phyloP scores from a whole-genome alignment of 2,888 invertebrate species.

The Bembecia ichneumoniformis region DNA sequence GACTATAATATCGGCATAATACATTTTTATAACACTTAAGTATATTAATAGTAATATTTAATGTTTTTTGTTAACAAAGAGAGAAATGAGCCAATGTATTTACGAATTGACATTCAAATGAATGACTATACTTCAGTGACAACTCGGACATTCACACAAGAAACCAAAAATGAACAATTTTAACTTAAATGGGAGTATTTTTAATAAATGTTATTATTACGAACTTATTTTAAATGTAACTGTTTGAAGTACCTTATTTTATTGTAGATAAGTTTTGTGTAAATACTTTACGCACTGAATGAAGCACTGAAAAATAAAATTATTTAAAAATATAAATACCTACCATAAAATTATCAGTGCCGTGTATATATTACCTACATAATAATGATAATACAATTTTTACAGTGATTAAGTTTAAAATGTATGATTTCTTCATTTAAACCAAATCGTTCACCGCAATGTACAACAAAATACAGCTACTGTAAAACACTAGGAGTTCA shows the following conservation, averaged over 20 bases:
- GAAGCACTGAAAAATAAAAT: slow-evolving; percentile 44
- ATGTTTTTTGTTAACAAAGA: too few relatives aligned
- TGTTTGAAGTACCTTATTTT: slow-evolving; percentile 51
- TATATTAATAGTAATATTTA: too few relatives aligned
- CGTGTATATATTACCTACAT: slow-evolving; percentile 45
- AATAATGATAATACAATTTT: slow-evolving; percentile 36
- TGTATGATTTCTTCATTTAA: slow-evolving; percentile 20
- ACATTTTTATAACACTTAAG: too few relatives aligned
- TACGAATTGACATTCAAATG: too few relatives aligned
- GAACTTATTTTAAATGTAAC: slow-evolving; percentile 10
- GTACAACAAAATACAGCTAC: slow-evolving; percentile 47
- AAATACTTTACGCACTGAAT: slow-evolving; percentile 36
- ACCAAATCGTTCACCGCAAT: slow-evolving; percentile 65
- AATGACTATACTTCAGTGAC: too few relatives aligned
- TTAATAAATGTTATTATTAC: not conserved
- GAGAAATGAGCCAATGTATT: too few relatives aligned
- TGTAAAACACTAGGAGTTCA: too few relatives aligned
- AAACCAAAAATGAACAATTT: not conserved
- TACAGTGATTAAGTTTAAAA: slow-evolving; percentile 5
- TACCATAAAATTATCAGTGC: slow-evolving; percentile 44
- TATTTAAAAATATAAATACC: slow-evolving; percentile 35
- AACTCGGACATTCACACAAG: not conserved
- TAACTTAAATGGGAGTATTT: not conserved
- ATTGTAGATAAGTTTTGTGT: slow-evolving; percentile 48
- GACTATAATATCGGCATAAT: too few relatives aligned